Evolutionary conservation across 2,888 invertebrate species (phyloP).

Genomic region (Hemicrepidius hirtus): DNA sequence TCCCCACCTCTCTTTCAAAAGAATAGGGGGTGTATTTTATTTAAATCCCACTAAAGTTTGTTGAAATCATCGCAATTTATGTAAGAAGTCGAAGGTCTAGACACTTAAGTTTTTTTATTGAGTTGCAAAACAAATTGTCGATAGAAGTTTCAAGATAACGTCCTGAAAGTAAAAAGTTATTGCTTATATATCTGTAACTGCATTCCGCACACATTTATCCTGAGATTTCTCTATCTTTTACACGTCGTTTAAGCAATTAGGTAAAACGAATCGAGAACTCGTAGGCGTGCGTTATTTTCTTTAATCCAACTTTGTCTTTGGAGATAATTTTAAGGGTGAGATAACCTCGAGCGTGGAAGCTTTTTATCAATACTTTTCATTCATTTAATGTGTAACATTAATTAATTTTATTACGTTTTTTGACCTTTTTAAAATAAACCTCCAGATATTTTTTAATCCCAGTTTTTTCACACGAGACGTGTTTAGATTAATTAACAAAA

Average conservation of each 20-base stretch:
- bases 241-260: constrained; percentile 21
- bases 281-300: constrained; percentile 27
- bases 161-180: constrained; percentile 4
- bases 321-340: constrained; percentile 27
- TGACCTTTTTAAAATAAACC: constrained; percentile 36
- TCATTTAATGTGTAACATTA: constrained; percentile 26
- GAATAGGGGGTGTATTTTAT: too few species aligned
- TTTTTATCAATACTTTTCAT: constrained; percentile 19
- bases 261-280: constrained; percentile 13
- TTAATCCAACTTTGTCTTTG: constrained; percentile 8
- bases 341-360: constrained; percentile 28
- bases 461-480: constrained; percentile 7
- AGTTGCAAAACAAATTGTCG: constrained; percentile 32
- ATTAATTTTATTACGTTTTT: constrained; percentile 42
- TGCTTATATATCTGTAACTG: constrained; percentile 14
- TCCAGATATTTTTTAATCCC: constrained; percentile 1
- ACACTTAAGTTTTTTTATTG: constrained; percentile 8
- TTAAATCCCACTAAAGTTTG: too few species aligned
- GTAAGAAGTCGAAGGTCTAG: too few species aligned
- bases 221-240: constrained; percentile 21
- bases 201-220: constrained; percentile 21
- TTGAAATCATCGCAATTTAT: too few species aligned
- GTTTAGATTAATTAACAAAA: neutral
- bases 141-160: constrained; percentile 13
- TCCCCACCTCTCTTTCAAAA: too few species aligned